These are phyloP conservation scores for Gallinago nigripennis DNA, from an alignment of 2,797 vertebrate species.

Conservation along the genomic window DNA sequence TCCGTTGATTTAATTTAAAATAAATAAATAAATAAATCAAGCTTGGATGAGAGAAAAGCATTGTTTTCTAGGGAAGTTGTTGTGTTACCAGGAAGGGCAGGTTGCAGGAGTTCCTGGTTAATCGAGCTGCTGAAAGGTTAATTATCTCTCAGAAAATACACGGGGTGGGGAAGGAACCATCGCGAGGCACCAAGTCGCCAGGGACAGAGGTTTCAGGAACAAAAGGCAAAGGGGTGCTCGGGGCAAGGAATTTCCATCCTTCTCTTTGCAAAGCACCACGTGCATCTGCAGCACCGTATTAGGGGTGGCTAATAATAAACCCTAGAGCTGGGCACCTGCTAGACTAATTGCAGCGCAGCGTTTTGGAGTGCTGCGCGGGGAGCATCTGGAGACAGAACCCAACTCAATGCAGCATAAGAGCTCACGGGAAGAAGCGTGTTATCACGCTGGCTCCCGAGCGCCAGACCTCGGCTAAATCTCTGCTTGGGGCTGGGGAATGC, in stretches of 20 bases:
- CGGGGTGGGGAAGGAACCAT: background rate
- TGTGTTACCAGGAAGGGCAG: background rate
- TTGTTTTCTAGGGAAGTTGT: background rate
- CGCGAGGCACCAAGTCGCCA: background rate
- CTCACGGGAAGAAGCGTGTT: background rate
- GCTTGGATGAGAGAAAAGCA: background rate
- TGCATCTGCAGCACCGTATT: rapidly evolving
- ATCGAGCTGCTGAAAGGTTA: constrained; percentile 13
- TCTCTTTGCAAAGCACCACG: background rate
- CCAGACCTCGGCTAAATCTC: background rate
- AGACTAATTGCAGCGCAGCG: background rate
- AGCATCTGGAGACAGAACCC: background rate
- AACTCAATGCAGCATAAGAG: background rate
- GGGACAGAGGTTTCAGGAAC: background rate
- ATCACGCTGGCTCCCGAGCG: rapidly evolving
- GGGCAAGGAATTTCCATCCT: background rate
- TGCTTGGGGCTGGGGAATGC: background rate
- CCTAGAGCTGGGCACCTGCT: background rate
- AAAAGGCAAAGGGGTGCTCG: background rate
- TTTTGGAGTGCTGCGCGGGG: background rate
- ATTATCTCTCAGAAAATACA: background rate
- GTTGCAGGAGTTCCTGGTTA: background rate
- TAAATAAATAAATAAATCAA: background rate
- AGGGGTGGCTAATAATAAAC: background rate
- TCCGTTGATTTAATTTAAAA: background rate